phyloP scores from a whole-genome alignment of 2,888 invertebrate genomes.

The Patella pellucida region DNA sequence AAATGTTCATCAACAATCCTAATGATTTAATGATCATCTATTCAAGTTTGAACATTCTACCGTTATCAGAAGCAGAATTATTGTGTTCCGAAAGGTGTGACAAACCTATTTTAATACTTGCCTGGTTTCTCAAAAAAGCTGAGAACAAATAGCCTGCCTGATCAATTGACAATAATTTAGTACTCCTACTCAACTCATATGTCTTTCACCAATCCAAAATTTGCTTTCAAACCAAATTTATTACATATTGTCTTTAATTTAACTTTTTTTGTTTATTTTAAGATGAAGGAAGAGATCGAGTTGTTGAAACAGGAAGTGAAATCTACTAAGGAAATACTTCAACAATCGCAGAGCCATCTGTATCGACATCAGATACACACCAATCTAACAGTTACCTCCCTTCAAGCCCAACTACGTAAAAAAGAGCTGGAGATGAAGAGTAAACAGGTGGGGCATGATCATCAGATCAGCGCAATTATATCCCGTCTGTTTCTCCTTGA shows the following conservation, averaged over 20 bases:
- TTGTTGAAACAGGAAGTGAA: constrained; percentile 31
- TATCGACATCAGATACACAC: constrained; percentile 44
- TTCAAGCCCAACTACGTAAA: constrained; percentile 48
- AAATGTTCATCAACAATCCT: no score
- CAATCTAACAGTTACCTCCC: constrained; percentile 44
- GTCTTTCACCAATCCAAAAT: no score
- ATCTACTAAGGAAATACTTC: constrained; percentile 32
- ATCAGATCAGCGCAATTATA: constrained; percentile 50
- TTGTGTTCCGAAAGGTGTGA: no score
- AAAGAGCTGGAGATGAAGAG: constrained; percentile 43
- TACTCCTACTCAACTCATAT: no score
- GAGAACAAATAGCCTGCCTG: no score
- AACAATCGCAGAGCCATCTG: constrained; percentile 40
- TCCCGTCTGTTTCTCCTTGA: constrained; percentile 56
- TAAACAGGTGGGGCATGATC: constrained; percentile 42
- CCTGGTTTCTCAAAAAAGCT: no score
- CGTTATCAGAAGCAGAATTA: no score
- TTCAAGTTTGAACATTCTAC: no score
- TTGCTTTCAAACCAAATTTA: no score
- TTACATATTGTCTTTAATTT: background rate
- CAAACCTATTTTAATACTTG: no score
- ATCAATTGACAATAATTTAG: no score
- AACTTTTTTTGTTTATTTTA: background rate
- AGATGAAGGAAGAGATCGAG: constrained; percentile 20
- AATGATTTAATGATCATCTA: no score